Conservation (phyloP, 2,888 invertebrate genomes). For the Lasioglossum marginatum region DNA sequence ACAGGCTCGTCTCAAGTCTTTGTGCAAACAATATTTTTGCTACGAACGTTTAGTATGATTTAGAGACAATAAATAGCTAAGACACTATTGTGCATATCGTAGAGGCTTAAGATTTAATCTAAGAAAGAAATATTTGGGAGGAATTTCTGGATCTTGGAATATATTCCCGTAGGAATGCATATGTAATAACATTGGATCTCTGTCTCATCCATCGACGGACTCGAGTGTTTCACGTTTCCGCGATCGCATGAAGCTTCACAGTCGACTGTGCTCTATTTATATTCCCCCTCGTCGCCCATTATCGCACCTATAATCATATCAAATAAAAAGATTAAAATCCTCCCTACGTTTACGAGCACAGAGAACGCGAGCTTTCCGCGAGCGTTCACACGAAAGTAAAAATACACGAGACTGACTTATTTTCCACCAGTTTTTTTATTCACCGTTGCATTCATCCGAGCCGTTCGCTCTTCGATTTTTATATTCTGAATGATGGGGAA, state of each 20-base stretch:
- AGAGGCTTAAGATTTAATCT: not conserved
- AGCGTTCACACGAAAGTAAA: not conserved
- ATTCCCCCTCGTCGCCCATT: slow-evolving; percentile 4
- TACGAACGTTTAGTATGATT: not conserved
- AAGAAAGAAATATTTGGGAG: not conserved
- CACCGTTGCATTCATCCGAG: not conserved
- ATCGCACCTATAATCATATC: not conserved
- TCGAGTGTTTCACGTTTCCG: not conserved
- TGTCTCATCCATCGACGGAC: not conserved
- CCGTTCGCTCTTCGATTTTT: slow-evolving; percentile 3
- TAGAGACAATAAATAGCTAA: not conserved
- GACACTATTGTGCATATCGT: not conserved
- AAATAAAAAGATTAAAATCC: not conserved
- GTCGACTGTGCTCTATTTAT: slow-evolving; percentile 22
- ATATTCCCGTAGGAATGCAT: not conserved
- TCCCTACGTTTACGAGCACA: slow-evolving; percentile 9
- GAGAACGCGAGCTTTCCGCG: not conserved
- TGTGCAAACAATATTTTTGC: not conserved
- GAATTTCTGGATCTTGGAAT: not conserved
- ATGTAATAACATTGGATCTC: not conserved
- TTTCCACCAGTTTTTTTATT: not conserved
- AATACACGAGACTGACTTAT: slow-evolving; percentile 24
- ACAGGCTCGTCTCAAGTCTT: too few relatives aligned
- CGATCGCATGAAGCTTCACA: not conserved
- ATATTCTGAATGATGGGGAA: not conserved